Base-by-base conservation (phyloP, 1,140 invertebrate species). In the Trachymyrmex cornetzi region DNA sequence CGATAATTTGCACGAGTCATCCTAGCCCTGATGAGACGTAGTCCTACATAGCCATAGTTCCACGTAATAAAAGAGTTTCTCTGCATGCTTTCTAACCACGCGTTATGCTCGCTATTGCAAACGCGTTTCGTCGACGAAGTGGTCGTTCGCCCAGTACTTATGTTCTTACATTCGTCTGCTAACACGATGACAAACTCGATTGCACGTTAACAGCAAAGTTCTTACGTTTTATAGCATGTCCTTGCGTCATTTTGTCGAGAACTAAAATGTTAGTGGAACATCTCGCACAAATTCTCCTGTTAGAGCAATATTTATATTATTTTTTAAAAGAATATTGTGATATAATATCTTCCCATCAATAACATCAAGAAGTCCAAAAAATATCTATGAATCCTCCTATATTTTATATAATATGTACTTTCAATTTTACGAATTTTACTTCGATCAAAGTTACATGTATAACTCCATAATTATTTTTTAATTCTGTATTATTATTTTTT, bases 61-160 rank as follows among this genome's bases (percentile, higher is more conserved):
- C 91, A 92, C 93, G 93, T 94, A 94, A 94, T 93, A 93, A 92
- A 93, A 90, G 87, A 94, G 94, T 94, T 94, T 94, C 94, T 94
- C 93, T 92, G 91, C 93, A 94, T 95, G 94, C 94, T 94, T 95
- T 95, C 94, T 94, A 95, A 93, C 91, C 93, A 94, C 94, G 93
- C 92, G 93, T 94, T 92, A 91, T 91, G 90, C 71, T 88, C 48
- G 53, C 64, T 53, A 71, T 87, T 84, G 74, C 77, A 71, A 50
- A 87, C 77, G 55, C 27, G 71, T 77, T 77, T 85, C 81, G 71
- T 66, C 72, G 44, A 66, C 53, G n/a, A 82, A 12, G 16, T 34
- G 53, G 22, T 80, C 9, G 22, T 57, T 67, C 57, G 34, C 14
- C 38, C 24, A 71, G 27, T 19, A 57, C 38, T 84, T 34, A 61